Evolutionary conservation across 1,140 invertebrate species (phyloP), one percentile per base, ranked within the genome.

Genomic region (Lanistes nyassanus): DNA sequence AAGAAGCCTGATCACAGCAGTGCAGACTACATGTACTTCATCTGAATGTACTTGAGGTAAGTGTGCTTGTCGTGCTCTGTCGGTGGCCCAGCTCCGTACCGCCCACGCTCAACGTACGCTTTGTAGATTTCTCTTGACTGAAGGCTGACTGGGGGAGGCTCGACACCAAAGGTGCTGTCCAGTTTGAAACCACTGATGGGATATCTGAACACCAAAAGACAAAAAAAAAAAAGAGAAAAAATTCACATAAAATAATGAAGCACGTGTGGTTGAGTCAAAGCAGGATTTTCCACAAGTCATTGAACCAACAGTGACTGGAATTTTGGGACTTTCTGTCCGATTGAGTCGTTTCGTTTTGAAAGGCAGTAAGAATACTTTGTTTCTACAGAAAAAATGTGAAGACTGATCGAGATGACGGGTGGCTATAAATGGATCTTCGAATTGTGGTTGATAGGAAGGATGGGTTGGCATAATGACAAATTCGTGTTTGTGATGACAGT

Each of bases 101-200:
- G 74, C 23, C 85, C 88, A 71, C 84, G 83, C 58, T 90, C 87
- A 13, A 94, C 90, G 80, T 94, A 95, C 66, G 93, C 91, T 26
- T 91, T 89, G 84, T 95, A 95, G 77, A 94, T 92, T 79, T 91
- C 91, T 70, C 91, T 88, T 80, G 92, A 91, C 19, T 91, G 83
- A 70, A 91, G 89, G 34, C 90, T 91, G 23, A 95, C 92, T 9
- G 87, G 91, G 1, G 93, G 94, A 23, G 93, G 91, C 84, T 84
- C 88, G 79, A 91, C 91, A 88, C 91, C 75, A 77, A 86, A 87
- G 0, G 87, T 86, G 71, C 88, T 88, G 82, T 92, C 91, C 73
- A 89, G 83, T 29, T 88, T 87, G 78, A 92, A 91, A n/a, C 82
- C 86, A 84, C 88, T 91, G 53, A 85, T 83, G 29, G 86, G 86